Conservation (phyloP, 2,797 vertebrate species). For the Lindbergichthys nudifrons region DNA sequence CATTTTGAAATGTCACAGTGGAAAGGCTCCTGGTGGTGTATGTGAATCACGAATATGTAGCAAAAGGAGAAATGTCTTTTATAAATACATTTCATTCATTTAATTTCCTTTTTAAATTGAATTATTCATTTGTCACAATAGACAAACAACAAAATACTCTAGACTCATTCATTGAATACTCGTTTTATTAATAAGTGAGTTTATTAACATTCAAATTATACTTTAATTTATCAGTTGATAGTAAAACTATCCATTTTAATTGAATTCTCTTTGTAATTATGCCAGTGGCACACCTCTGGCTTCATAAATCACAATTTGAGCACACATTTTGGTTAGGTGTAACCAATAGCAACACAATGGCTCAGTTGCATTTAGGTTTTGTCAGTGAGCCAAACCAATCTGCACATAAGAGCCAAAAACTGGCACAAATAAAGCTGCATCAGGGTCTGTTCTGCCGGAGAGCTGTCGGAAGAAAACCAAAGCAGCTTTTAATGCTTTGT, state of each 20-base stretch:
- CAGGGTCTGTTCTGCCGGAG: neutral
- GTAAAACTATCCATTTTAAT: neutral
- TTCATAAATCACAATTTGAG: neutral
- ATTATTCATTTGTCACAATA: neutral
- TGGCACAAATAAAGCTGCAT: neutral
- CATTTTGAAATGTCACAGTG: neutral
- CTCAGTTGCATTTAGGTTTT: neutral
- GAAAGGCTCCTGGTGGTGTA: neutral
- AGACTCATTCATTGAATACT: neutral
- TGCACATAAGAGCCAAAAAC: neutral
- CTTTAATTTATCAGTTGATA: neutral
- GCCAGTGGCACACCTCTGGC: neutral
- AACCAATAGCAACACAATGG: neutral
- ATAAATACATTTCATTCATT: neutral
- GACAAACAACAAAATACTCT: neutral
- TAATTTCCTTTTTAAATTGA: neutral
- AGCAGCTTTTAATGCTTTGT: neutral
- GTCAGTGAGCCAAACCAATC: neutral
- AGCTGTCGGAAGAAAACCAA: neutral
- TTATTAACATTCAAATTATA: neutral
- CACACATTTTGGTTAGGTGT: neutral
- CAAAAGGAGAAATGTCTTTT: neutral
- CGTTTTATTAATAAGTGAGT: too few species aligned
- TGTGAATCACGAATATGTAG: neutral
- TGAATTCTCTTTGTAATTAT: neutral